Conservation (phyloP, 2,888 invertebrate species). For the Hypomecis atomaria region DNA sequence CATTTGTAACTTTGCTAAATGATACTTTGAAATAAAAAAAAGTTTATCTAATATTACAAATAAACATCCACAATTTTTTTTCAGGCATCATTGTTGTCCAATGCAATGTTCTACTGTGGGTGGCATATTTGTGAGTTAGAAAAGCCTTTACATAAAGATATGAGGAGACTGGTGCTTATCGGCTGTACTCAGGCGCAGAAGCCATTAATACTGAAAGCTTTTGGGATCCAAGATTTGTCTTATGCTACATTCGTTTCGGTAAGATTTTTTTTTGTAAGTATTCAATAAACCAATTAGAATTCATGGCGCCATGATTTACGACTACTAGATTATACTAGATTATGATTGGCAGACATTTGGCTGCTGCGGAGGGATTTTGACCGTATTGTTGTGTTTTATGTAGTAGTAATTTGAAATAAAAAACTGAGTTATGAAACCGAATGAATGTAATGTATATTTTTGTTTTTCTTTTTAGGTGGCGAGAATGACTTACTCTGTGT, state of each 20-base stretch:
- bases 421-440: not conserved
- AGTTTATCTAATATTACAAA: not conserved
- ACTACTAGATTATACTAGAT: too few relatives aligned
- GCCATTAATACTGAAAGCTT: slow-evolving; percentile 76
- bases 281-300: too few relatives aligned
- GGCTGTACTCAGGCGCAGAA: slow-evolving; percentile 76
- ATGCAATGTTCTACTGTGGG: slow-evolving; percentile 71
- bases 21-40: too few relatives aligned
- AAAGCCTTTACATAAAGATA: slow-evolving; percentile 55
- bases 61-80: not conserved
- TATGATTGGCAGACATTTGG: too few relatives aligned
- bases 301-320: too few relatives aligned
- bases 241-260: slow-evolving; percentile 77
- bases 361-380: too few relatives aligned
- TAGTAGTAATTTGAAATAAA: too few relatives aligned
- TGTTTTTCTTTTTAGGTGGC: slow-evolving; percentile 63
- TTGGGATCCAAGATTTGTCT: slow-evolving; percentile 75
- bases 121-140: slow-evolving; percentile 67
- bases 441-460: not conserved
- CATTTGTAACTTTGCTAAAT: too few relatives aligned
- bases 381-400: too few relatives aligned
- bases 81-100: slow-evolving; percentile 71
- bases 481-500: slow-evolving; percentile 74
- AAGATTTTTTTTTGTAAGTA: slow-evolving; percentile 37
- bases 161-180: slow-evolving; percentile 66